A percentile compares a stretch with the other conserved stretches of the same genome.
Evolutionary conservation across 2,797 vertebrate species (phyloP).

Genomic region (Limnodromus scolopaceus): DNA sequence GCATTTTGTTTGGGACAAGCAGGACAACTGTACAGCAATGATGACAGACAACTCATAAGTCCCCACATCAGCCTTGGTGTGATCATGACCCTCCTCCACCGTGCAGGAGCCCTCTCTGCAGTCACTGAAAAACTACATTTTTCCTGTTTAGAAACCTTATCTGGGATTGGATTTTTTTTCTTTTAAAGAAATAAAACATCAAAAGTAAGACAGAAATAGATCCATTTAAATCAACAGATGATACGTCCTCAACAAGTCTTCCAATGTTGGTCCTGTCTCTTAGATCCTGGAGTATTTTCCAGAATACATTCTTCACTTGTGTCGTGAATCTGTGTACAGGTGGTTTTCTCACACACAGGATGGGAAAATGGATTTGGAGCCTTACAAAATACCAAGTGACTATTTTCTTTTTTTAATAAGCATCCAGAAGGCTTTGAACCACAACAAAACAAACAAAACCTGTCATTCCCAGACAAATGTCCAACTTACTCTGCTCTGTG

Average conservation of each 20-base stretch:
- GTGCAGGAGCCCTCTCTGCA: background rate
- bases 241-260: background rate
- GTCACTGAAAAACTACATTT: background rate
- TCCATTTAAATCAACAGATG: background rate
- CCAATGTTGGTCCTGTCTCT: background rate
- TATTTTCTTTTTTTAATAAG: conserved; percentile 21
- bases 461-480: conserved; percentile 37
- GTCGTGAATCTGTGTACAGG: background rate
- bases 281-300: background rate
- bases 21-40: background rate
- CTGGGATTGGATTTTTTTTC: background rate
- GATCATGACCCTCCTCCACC: background rate
- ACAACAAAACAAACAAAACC: conserved; percentile 40
- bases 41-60: background rate
- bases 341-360: background rate
- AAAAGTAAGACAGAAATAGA: background rate
- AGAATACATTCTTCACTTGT: background rate
- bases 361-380: background rate
- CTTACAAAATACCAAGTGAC: background rate
- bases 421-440: conserved; percentile 19
- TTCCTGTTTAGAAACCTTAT: background rate
- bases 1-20: background rate
- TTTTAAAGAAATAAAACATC: background rate
- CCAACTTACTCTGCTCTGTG: conserved; percentile 3
- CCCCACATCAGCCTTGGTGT: background rate